Base-by-base conservation (phyloP, 2,113 vertebrate genomes). In the Shinisaurus crocodilurus region DNA sequence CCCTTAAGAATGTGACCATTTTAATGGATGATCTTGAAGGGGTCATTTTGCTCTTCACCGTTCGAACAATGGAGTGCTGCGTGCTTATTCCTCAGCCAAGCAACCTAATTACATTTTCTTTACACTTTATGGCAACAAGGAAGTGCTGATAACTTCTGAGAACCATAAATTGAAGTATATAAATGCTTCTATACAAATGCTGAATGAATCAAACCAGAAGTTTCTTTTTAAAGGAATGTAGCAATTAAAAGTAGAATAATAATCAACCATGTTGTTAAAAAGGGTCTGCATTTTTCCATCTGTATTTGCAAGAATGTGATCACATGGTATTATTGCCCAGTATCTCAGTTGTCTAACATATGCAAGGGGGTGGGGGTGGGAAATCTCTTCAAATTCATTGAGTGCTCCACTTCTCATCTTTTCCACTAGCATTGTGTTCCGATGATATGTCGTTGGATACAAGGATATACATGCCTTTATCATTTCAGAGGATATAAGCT, bases 401-500 rank as follows among this genome's bases (percentile, higher is more conserved):
- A 6, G 76, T 12, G 0, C 37, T 18, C 63, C 1, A 60, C 0
- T 70, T 77, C 60, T 63, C 65, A 69, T 32, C 7, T 75, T 65
- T 72, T 60, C 15, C 3, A 79, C 79, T 43, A 82, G 82, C 40
- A 0, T 60, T 6, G 76, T 40, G 43, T 65, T 70, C 3, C 32
- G 29, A 48, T 5, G 12, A 23, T 0, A 75, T 85, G 8, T 76
- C 88, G 86, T 1, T 45, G 63, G 60, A 32, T 85, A 40, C 15
- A 80, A 89, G 92, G 85, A 92, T 92, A 81, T 89, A n/a, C n/a
- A 93, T 90, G 67, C 90, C 90, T 54, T 82, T 87, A 43, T 74
- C 81, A 0, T n/a, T 67, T 69, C 77, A 37, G 86, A 89, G 69
- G 37, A 91, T 90, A 7, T 48, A 48, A 48, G 7, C 48, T 48